These are phyloP conservation scores for Craniophora ligustri DNA, from an alignment of 2,888 invertebrate species.

Conservation along the genomic window DNA sequence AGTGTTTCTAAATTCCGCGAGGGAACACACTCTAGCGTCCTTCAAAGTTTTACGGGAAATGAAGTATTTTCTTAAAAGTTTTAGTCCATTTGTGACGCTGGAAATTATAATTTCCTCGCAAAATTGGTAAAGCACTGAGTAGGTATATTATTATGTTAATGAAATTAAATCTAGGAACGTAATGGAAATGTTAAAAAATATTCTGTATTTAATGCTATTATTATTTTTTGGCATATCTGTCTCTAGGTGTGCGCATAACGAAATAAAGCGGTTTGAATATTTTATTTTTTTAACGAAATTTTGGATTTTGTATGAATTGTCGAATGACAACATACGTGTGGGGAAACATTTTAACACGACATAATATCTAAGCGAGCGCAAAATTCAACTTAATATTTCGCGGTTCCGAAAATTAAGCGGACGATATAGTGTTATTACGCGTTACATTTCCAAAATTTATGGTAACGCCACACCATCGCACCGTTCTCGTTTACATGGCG, in stretches of 20 bases:
- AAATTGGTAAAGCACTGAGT: too few species aligned
- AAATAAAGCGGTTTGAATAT: too few species aligned
- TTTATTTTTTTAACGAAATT: too few species aligned
- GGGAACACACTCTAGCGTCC: background rate
- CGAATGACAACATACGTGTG: background rate
- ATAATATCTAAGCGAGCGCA: conserved; percentile 7
- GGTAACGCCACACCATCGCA: conserved; percentile 36
- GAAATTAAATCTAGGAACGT: too few species aligned
- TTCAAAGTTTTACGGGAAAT: conserved; percentile 17
- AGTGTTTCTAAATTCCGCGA: conserved; percentile 28
- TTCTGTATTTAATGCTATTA: too few species aligned
- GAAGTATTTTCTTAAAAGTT: conserved; percentile 14
- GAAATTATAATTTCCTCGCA: conserved; percentile 5
- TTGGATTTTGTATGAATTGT: too few species aligned
- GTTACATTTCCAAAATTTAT: conserved; percentile 29
- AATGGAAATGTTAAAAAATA: too few species aligned
- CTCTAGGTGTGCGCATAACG: too few species aligned
- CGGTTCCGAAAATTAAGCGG: conserved; percentile 27
- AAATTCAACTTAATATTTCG: conserved; percentile 3
- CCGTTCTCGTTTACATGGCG: conserved; percentile 42
- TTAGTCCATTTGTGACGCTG: conserved; percentile 1
- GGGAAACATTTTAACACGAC: background rate
- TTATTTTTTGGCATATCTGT: too few species aligned
- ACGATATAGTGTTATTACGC: conserved; percentile 34
- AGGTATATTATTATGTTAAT: too few species aligned